Percentiles rank a stretch among this genome's conserved stretches.
phyloP scores from a whole-genome alignment of 30 jellyfish, hydroid and myxozoan species.

The Cassiopea andromeda region DNA sequence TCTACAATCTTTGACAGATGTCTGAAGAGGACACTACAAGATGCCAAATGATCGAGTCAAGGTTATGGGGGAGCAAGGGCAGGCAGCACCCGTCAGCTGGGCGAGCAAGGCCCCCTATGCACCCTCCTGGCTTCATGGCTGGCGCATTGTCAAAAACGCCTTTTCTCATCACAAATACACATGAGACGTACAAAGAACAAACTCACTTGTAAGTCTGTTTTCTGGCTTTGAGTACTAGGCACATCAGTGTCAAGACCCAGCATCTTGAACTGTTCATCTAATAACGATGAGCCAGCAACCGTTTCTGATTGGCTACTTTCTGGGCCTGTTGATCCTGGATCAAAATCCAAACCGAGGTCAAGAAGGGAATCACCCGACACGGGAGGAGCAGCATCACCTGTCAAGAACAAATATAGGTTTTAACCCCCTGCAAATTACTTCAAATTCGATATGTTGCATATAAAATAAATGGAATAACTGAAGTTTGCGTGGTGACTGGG shows the following conservation, averaged over 20 bases:
- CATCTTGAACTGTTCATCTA: constrained; percentile 93
- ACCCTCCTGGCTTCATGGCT: too few relatives aligned
- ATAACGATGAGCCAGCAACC: constrained; percentile 57
- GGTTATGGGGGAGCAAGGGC: too few relatives aligned
- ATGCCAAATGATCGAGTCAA: too few relatives aligned
- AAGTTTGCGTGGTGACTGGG: too few relatives aligned
- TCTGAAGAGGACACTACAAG: too few relatives aligned
- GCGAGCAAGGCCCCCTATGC: too few relatives aligned
- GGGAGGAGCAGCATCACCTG: not conserved
- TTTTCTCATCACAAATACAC: too few relatives aligned
- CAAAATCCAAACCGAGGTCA: constrained; percentile 86
- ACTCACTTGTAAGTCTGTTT: not conserved
- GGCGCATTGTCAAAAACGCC: too few relatives aligned
- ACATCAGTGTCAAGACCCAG: constrained; percentile 62
- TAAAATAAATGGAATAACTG: not conserved
- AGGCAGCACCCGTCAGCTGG: too few relatives aligned
- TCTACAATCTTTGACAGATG: too few relatives aligned
- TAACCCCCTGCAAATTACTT: not conserved
- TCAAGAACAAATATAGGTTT: not conserved
- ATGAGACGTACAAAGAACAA: too few relatives aligned
- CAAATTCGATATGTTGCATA: too few relatives aligned
- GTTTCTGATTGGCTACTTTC: constrained; percentile 23
- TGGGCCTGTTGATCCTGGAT: constrained; percentile 8
- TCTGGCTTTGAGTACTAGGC: not conserved
- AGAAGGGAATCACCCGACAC: constrained; percentile 54